Conservation (phyloP, 1,140 invertebrate genomes). For the Pseudomyrmex gracilis region DNA sequence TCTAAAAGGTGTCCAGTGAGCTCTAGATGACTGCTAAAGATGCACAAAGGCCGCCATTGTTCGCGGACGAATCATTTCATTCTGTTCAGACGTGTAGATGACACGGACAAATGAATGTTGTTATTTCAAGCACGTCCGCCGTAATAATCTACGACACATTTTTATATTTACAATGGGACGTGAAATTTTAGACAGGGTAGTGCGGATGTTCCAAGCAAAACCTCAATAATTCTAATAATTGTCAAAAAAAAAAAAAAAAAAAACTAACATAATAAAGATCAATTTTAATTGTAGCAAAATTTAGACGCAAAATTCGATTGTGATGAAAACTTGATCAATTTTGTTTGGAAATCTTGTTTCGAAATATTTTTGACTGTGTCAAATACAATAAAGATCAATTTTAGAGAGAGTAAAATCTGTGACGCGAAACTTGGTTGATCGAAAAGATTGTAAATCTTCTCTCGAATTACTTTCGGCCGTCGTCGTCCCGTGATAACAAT, state of each 20-base stretch:
- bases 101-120: neutral
- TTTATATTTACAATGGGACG: no score
- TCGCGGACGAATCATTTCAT: constrained; percentile 63
- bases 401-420: neutral
- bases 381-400: no score
- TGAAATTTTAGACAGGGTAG: neutral
- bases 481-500: no score
- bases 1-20: constrained; percentile 62
- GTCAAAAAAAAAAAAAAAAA: no score
- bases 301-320: no score
- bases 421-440: neutral
- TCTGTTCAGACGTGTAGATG: neutral
- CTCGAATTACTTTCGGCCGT: constrained; percentile 31
- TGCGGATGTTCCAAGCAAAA: neutral
- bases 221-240: no score
- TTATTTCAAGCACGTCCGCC: neutral
- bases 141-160: neutral
- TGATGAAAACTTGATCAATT: no score
- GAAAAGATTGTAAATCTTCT: constrained; percentile 54
- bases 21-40: constrained; percentile 61
- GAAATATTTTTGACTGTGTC: no score
- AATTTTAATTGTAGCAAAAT: no score
- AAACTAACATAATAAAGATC: no score
- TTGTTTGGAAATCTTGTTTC: no score
- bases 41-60: constrained; percentile 68